Percentiles rank a stretch among this genome's conserved stretches.
phyloP scores from a whole-genome alignment of 2,888 invertebrate genomes.

The Amorpha juglandis region DNA sequence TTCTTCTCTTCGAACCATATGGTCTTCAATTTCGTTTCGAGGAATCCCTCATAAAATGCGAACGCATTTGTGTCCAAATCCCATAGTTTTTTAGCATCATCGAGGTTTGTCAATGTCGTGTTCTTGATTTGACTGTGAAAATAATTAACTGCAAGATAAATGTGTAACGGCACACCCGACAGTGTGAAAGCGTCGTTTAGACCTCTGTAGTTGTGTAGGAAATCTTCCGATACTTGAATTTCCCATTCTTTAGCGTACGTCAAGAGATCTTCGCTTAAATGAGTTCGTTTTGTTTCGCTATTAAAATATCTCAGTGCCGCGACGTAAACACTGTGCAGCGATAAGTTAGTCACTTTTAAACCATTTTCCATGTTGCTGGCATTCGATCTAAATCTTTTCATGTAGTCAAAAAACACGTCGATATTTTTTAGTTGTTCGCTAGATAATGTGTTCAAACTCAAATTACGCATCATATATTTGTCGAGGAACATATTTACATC shows the following conservation, averaged over 20 bases:
- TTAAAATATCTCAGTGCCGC: conserved; percentile 8
- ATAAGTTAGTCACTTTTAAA: conserved; percentile 5
- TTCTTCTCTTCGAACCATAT: conserved; percentile 36
- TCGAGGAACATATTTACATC: conserved; percentile 31
- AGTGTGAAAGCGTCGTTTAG: conserved; percentile 2
- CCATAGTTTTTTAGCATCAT: conserved; percentile 27
- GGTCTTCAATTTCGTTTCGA: conserved; percentile 33
- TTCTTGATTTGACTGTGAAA: conserved; percentile 15
- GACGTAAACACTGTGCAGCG: conserved; percentile 14
- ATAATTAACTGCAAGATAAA: conserved; percentile 17
- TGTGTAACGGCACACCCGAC: conserved; percentile 15
- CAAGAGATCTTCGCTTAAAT: neutral
- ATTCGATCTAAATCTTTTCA: conserved; percentile 1
- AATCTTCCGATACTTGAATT: conserved; percentile 10
- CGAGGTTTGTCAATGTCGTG: neutral
- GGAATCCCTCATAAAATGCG: conserved; percentile 34
- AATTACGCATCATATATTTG: conserved; percentile 31
- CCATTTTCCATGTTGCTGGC: neutral
- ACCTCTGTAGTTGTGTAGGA: neutral
- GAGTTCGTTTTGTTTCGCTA: conserved; percentile 5
- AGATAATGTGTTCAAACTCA: conserved; percentile 28
- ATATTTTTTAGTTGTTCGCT: conserved; percentile 29
- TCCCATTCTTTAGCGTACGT: neutral
- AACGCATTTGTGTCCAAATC: conserved; percentile 34
- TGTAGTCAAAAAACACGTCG: conserved; percentile 21